Base-by-base conservation (phyloP, 2,113 vertebrate genomes). In the Hippocampus comes region DNA sequence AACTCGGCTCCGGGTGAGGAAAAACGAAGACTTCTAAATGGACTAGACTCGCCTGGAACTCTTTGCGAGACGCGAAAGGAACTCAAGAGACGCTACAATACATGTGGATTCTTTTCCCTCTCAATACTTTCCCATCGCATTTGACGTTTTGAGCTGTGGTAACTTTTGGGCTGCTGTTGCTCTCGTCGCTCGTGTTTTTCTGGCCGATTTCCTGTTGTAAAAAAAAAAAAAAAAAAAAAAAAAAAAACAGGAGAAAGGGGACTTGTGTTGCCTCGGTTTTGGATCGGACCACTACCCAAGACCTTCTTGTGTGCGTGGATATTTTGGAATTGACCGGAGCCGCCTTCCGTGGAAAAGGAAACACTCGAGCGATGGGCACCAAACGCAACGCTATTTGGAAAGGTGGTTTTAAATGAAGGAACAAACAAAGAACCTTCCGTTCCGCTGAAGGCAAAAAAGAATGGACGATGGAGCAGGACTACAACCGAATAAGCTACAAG, bases 271-370 rank as follows among this genome's bases (percentile, higher is more conserved):
- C 42, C 41, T 63, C 30, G 9, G 30, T 10, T 63, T 64, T 64
- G 63, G 42, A 12, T 46, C 42, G 5, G 12, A 65, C n/a, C 41
- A 59, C 57, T 27, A 17, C 56, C 53, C 18, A 48, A 21, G 18
- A 0, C 66, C 9, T 21, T 38, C n/a, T 73, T 57, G 18, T 53
- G 49, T 48, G 38, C 59, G 71, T 46, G 67, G 71, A 61, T 74
- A 71, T 75, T 86, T 85, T 84, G 41, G 81, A 81, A 74, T 82
- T 85, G 77, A 78, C 70, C 71, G 74, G 80, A 78, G 82, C 84
- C 78, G 83, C 82, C 77, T 81, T 53, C 67, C 43, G 67, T 56
- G 74, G 74, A 76, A 75, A 70, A 84, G 48, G 78, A 72, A 73
- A 49, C 67, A 72, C n/a, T 51, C 20, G 9, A 4, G 57, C 25